Evolutionary conservation across 2,888 invertebrate species (phyloP).

Genomic region (Melanotus villosus): DNA sequence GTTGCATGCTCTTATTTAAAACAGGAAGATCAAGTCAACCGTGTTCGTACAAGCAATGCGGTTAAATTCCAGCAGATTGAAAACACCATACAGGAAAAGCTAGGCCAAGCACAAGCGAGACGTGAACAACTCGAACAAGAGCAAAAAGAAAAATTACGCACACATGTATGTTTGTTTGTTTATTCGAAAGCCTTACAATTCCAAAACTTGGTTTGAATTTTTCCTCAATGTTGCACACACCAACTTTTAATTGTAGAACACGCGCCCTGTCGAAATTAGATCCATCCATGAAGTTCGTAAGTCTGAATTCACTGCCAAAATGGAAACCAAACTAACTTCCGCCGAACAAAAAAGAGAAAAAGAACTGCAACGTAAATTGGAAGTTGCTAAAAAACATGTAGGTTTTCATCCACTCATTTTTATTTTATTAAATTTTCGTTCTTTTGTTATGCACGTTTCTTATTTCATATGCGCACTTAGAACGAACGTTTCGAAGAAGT

Average conservation of each 20-base stretch:
- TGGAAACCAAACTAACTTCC: slow-evolving; percentile 80
- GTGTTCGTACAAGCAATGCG: slow-evolving; percentile 78
- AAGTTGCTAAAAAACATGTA: slow-evolving; percentile 89
- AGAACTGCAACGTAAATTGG: slow-evolving; percentile 88
- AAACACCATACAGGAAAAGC: slow-evolving; percentile 78
- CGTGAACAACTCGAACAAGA: slow-evolving; percentile 82
- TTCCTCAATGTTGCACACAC: slow-evolving; percentile 48
- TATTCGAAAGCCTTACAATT: too few species aligned
- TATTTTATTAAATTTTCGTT: slow-evolving; percentile 34
- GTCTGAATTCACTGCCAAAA: slow-evolving; percentile 69
- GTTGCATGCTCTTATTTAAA: slow-evolving; percentile 56
- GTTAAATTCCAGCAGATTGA: slow-evolving; percentile 80
- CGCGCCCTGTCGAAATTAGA: slow-evolving; percentile 77
- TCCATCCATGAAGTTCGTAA: slow-evolving; percentile 63
- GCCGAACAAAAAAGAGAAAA: slow-evolving; percentile 89
- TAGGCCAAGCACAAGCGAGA: slow-evolving; percentile 79
- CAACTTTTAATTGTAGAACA: slow-evolving; percentile 70
- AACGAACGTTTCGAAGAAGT: slow-evolving; percentile 63
- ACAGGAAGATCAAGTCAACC: slow-evolving; percentile 83
- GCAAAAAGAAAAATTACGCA: slow-evolving; percentile 83
- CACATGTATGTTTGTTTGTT: slow-evolving; percentile 76
- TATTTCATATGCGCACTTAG: slow-evolving; percentile 50
- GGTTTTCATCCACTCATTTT: not conserved
- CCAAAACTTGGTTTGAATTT: slow-evolving; percentile 38
- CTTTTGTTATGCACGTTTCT: slow-evolving; percentile 28